phyloP scores from a whole-genome alignment of 2,113 vertebrate species.

The Cepphus grylle region DNA sequence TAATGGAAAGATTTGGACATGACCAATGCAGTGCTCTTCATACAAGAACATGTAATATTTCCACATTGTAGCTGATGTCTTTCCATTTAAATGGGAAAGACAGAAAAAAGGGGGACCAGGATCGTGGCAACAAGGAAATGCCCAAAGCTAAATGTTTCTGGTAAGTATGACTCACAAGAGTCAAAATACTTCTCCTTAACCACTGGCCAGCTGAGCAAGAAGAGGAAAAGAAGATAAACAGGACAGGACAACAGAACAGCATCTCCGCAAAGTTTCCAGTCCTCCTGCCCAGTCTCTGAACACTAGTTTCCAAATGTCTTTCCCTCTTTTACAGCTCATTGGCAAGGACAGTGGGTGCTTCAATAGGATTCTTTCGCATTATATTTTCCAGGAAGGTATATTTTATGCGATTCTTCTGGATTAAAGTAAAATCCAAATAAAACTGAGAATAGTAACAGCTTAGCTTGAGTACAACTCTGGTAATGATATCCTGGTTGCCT shows the following conservation, averaged over 20 bases:
- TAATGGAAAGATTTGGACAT: slow-evolving; percentile 53
- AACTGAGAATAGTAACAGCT: not conserved
- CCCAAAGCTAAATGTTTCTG: slow-evolving; percentile 45
- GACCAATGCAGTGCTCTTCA: not conserved
- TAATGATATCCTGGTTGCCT: not conserved
- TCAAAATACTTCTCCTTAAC: slow-evolving; percentile 28
- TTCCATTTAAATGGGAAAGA: slow-evolving; percentile 18
- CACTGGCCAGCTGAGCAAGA: slow-evolving; percentile 37
- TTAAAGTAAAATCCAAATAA: slow-evolving; percentile 32
- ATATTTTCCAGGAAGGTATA: slow-evolving; percentile 37
- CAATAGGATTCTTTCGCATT: not conserved
- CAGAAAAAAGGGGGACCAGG: not conserved
- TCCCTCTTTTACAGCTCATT: not conserved
- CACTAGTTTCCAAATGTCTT: slow-evolving; percentile 45
- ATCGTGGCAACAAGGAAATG: slow-evolving; percentile 25
- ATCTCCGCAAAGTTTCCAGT: slow-evolving; percentile 53
- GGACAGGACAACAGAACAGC: slow-evolving; percentile 37
- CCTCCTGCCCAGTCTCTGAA: slow-evolving; percentile 40
- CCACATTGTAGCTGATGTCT: not conserved
- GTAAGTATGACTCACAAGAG: slow-evolving; percentile 52
- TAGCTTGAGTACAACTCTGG: not conserved
- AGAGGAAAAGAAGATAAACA: slow-evolving; percentile 45
- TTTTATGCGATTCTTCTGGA: not conserved
- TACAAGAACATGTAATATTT: slow-evolving; percentile 24
- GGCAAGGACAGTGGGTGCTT: slow-evolving; percentile 32